These are phyloP conservation scores for Pectinophora gossypiella DNA, from an alignment of 1,140 invertebrate species.

Conservation along the genomic window DNA sequence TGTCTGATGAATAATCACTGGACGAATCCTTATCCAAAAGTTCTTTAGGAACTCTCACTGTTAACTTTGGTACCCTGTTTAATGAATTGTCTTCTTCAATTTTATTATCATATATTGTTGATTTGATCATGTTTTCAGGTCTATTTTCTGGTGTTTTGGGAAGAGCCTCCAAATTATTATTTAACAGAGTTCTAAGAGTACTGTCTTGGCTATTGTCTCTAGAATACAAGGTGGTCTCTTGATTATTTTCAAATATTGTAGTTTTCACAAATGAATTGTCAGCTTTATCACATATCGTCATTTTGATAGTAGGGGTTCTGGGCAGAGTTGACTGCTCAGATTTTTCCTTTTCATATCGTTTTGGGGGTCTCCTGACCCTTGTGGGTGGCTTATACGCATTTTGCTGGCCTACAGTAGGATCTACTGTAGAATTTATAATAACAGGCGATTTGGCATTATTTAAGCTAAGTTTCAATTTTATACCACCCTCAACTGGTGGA, in stretches of 20 bases:
- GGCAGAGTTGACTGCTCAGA: slow-evolving; percentile 22
- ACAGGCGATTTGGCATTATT: slow-evolving; percentile 67
- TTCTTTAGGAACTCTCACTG: slow-evolving; percentile 70
- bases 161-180: slow-evolving; percentile 52
- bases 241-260: slow-evolving; percentile 61
- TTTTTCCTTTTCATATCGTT: slow-evolving; percentile 63
- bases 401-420: slow-evolving; percentile 58
- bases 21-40: slow-evolving; percentile 71
- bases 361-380: slow-evolving; percentile 62
- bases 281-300: slow-evolving; percentile 70
- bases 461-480: slow-evolving; percentile 64
- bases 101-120: slow-evolving; percentile 69
- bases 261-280: slow-evolving; percentile 68
- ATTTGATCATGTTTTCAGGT: slow-evolving; percentile 52
- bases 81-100: slow-evolving; percentile 59
- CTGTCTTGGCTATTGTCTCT: slow-evolving; percentile 54
- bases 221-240: slow-evolving; percentile 38
- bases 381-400: slow-evolving; percentile 58
- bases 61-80: slow-evolving; percentile 70
- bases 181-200: slow-evolving; percentile 49
- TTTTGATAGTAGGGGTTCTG: slow-evolving; percentile 59
- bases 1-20: slow-evolving; percentile 73
- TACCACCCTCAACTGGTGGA: slow-evolving; percentile 45
- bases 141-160: slow-evolving; percentile 35
- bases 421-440: slow-evolving; percentile 68